Evolutionary conservation across 2,113 vertebrate species (phyloP), one percentile per base, ranked within the genome.

Genomic region (Tetrao urogallus): DNA sequence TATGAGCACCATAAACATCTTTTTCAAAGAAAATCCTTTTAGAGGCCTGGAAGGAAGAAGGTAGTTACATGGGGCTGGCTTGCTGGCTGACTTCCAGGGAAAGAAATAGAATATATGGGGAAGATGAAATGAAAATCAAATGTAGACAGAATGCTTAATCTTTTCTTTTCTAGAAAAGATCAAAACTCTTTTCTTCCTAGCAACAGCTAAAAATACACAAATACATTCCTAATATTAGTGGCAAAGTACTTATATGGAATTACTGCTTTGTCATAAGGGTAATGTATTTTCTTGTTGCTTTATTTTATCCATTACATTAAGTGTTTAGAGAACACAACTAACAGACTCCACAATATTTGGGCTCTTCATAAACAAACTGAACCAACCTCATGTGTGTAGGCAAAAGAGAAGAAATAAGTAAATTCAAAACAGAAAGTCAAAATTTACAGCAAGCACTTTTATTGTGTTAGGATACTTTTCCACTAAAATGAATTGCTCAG

Each of bases 61-160:
- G 54, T 42, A 66, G 67, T 82, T 89, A 54, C n/a, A 73, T 11
- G 45, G 63, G 78, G 58, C 58, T 66, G 81, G 19, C n/a, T 70
- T 1, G 0, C n/a, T 94, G 92, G 78, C 91, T 87, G 84, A 58
- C 74, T 87, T 93, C 86, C 91, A 90, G 61, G 57, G 38, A 82
- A 70, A 85, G 67, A 83, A 92, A 82, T n/a, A 66, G 86, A 92
- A 60, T 79, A 79, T 92, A 85, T 60, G 50, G 40, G 54, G 54
- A 87, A 91, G 86, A 87, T 42, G 12, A 96, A 95, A 93, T 87
- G 74, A 94, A 90, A 94, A 95, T 96, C 89, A 91, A 96, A 95
- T 87, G 91, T 66, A 87, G 84, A 70, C 71, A 89, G 84, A 85
- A 47, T 66, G 66, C 50, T 92, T 89, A 79, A 92, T 75, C 48